Base-by-base conservation (phyloP, 2,888 invertebrate species). In the Chrysomela aeneicollis region DNA sequence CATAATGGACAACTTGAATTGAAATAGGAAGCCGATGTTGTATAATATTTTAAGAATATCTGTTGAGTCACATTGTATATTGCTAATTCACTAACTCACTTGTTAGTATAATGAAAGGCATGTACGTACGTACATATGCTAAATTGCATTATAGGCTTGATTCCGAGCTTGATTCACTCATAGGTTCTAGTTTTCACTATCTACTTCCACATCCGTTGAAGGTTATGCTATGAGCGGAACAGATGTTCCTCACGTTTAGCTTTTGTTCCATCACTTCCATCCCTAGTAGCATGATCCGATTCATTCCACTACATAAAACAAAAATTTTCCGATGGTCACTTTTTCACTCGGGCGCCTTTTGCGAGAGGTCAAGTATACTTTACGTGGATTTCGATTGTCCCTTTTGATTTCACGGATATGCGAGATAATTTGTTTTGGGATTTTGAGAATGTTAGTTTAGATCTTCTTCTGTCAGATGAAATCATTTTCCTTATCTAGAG, bases 231-330 rank as follows among this genome's bases (percentile, higher is more conserved):
- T 42, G n/a, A 42, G 42, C 42, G 42, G n/a, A 42, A n/a, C 15
- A 15, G 42, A 15, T 42, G n/a, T 15, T 8, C 10, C 32, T 10
- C 2, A 8, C 68, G 60, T 51, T 59, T 61, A 68, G 67, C 65
- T 64, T 63, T 63, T 63, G 62, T 67, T 68, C 68, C 69, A 68
- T 71, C n/a, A n/a, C n/a, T n/a, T n/a, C n/a, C n/a, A n/a, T n/a
- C 65, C 69, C 69, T 59, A 62, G 26, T 66, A 32, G 70, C 63
- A 63, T 51, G 64, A 59, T 75, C 72, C 74, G 72, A 76, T 76
- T 77, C 74, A 74, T 77, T 77, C 76, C 77, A 65, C 76, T 72
- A 77, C 77, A 77, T 77, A 77, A 77, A 77, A 69, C 75, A 77
- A 76, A 77, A 77, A 77, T 76, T 73, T 66, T 68, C 74, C 72